Conservation (phyloP, 2,797 vertebrate genomes). For the Microctenopoma steveboyesi region DNA sequence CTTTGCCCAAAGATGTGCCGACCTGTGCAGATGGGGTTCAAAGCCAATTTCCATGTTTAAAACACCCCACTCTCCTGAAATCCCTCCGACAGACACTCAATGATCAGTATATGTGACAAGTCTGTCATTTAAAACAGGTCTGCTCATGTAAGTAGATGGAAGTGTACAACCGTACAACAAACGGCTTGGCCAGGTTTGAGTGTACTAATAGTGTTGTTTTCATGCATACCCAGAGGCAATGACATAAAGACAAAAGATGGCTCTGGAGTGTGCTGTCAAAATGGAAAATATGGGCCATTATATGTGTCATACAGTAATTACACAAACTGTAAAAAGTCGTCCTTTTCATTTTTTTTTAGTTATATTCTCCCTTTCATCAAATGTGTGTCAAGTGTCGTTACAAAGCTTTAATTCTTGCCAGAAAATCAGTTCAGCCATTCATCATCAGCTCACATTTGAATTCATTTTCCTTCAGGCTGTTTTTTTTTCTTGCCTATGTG, state of each 20-base stretch:
- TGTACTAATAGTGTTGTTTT: constrained; percentile 76
- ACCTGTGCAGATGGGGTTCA: constrained; percentile 90
- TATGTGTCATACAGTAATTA: constrained; percentile 76
- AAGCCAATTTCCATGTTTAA: constrained; percentile 91
- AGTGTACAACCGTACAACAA: constrained; percentile 75
- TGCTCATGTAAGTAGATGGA: constrained; percentile 70
- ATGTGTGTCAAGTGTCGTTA: constrained; percentile 81
- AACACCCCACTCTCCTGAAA: constrained; percentile 80
- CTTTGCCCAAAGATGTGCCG: constrained; percentile 85
- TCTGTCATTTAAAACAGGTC: constrained; percentile 71
- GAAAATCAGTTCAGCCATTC: constrained; percentile 80
- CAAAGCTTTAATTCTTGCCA: constrained; percentile 81
- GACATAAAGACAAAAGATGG: constrained; percentile 80
- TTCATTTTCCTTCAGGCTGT: constrained; percentile 80
- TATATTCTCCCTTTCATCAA: constrained; percentile 80
- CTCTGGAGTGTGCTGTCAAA: constrained; percentile 74
- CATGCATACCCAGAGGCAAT: constrained; percentile 78
- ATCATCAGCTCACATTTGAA: constrained; percentile 83
- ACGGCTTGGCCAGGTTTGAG: constrained; percentile 61
- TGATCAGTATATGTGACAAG: constrained; percentile 81
- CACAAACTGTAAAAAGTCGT: constrained; percentile 76
- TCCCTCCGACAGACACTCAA: constrained; percentile 74
- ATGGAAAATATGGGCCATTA: constrained; percentile 74
- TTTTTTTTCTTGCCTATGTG: constrained; percentile 50
- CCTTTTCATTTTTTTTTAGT: constrained; percentile 53